These are phyloP conservation scores for Dicentrarchus labrax DNA, from an alignment of 2,113 vertebrate genomes.

Conservation along the genomic window DNA sequence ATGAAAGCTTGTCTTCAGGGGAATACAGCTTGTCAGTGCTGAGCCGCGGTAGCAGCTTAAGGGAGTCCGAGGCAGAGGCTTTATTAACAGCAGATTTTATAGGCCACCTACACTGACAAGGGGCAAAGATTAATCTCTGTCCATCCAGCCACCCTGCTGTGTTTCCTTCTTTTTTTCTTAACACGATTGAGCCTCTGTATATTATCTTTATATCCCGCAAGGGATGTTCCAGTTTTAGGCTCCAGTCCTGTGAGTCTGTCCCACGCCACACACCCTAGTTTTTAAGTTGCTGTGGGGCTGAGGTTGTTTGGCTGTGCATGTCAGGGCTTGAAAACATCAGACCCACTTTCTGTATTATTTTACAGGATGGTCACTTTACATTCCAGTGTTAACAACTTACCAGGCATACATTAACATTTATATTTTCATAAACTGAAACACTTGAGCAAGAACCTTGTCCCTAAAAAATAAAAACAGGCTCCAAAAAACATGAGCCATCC, in stretches of 20 bases:
- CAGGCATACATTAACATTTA: not conserved
- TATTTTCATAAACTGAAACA: not conserved
- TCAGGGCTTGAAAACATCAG: not conserved
- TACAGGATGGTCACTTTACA: not conserved
- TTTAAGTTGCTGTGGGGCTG: not conserved
- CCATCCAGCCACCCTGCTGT: constrained; percentile 1
- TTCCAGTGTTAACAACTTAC: not conserved
- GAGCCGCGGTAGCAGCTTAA: constrained; percentile 78
- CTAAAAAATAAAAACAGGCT: not conserved
- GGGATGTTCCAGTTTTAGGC: constrained; percentile 16
- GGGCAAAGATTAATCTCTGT: constrained; percentile 71
- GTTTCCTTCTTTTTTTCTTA: constrained; percentile 15
- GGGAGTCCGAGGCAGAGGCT: constrained; percentile 71
- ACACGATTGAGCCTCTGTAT: not conserved
- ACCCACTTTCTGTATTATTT: not conserved
- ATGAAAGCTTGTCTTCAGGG: constrained; percentile 87
- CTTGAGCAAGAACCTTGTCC: not conserved
- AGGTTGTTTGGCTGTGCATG: constrained; percentile 1
- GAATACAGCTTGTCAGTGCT: constrained; percentile 80
- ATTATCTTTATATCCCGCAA: constrained; percentile 13
- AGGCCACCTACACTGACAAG: constrained; percentile 68
- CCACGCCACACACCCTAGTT: not conserved
- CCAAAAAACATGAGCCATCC: not conserved
- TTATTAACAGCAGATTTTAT: constrained; percentile 80
- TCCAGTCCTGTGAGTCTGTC: not conserved